Evolutionary conservation across 1,140 invertebrate genomes (phyloP), one percentile per base, ranked within the genome.

Genomic region (Pissodes strobi): DNA sequence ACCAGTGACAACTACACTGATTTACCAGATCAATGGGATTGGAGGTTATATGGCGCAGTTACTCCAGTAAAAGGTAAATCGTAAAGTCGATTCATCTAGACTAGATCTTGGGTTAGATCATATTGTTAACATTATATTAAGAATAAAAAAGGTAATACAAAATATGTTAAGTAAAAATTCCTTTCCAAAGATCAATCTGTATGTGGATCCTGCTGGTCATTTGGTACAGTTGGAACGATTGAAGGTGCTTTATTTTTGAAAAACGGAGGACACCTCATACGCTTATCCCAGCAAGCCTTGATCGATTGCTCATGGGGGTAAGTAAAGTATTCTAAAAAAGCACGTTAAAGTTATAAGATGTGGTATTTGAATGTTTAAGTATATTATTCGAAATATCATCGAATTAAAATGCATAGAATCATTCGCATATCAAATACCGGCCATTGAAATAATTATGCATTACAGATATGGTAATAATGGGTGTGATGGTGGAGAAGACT

Each of bases 171-270:
- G 37, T 17, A 9, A 21, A n/a, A n/a, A n/a, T n/a, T n/a, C n/a
- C n/a, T n/a, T n/a, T n/a, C 70, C 68, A 37, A 51, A 75, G 92
- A 97, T 86, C 94, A 97, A 82, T 94, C 91, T 0, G 92, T 98
- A 52, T 98, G 96, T 81, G 95, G 95, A 1, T 96, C 93, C 8
- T 98, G 95, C 75, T 98, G 95, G 95, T 93, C 90, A 73, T 98
- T 98, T 82, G 95, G 94, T 34, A 96, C 95, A 0, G 90, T 92
- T 62, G 95, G 95, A 13, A 85, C 94, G 0, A 86, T 98, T 51
- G 96, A 98, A 82, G 94, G 95, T 6, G 92, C 93, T 0, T 88
- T 90, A 73, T 98, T 95, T 76, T 76, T 93, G 19, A 89, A 93
- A 77, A 91, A 89, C 69, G 87, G 91, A 27, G 86, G 88, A 1